Percentiles rank a stretch among this genome's conserved stretches.
These are phyloP conservation scores for Excalfactoria chinensis DNA, from an alignment of 2,113 vertebrate genomes.

Conservation along the genomic window DNA sequence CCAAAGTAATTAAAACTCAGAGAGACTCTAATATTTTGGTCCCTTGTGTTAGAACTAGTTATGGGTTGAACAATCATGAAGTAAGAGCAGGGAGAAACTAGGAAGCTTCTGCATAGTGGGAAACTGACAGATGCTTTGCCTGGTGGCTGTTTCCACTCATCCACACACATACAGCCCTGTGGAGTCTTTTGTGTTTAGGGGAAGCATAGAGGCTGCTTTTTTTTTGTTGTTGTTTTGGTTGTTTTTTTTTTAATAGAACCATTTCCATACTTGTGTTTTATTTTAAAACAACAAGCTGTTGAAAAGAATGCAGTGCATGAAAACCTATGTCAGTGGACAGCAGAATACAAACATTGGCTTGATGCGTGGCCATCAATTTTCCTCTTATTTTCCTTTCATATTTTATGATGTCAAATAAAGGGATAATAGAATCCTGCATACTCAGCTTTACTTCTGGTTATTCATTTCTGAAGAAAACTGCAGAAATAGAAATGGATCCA, in stretches of 20 bases:
- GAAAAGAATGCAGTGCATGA: neutral
- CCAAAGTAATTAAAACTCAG: neutral
- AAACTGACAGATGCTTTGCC: neutral
- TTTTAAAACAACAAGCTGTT: neutral
- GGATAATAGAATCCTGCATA: neutral
- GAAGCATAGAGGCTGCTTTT: rapidly evolving
- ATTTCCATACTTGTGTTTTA: neutral
- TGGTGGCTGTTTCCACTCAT: neutral
- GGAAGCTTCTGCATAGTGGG: neutral
- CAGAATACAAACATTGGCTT: neutral
- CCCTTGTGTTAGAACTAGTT: neutral
- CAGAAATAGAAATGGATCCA: neutral
- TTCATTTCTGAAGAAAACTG: slow-evolving; percentile 16
- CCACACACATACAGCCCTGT: neutral
- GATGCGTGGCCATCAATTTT: neutral
- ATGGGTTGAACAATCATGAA: neutral
- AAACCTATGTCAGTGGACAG: neutral
- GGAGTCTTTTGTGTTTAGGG: neutral
- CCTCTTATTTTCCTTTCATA: neutral
- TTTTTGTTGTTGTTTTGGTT: too few relatives aligned
- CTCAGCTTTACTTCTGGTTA: slow-evolving; percentile 17
- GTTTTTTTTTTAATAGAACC: neutral
- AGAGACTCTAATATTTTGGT: neutral
- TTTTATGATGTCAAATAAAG: slow-evolving; percentile 15
- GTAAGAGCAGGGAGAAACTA: neutral